A percentile compares a stretch with the other conserved stretches of the same genome.
phyloP scores from a whole-genome alignment of 2,888 invertebrate genomes.

The Melipona bicolor region DNA sequence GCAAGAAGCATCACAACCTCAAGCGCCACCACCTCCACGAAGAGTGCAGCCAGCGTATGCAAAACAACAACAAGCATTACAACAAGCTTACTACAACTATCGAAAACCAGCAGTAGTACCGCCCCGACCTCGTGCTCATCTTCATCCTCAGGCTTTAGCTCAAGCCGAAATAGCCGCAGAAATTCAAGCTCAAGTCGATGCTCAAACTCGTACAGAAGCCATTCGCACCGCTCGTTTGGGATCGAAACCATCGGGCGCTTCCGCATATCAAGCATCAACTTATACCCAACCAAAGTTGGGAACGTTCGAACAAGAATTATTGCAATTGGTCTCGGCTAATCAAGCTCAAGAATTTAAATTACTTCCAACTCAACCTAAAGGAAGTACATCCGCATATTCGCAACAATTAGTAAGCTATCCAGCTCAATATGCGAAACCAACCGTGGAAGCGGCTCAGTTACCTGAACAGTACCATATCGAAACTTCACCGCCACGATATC shows the following conservation, averaged over 20 bases:
- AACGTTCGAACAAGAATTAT: conserved; percentile 80
- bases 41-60: conserved; percentile 77
- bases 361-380: conserved; percentile 68
- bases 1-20: conserved; percentile 66
- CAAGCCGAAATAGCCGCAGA: conserved; percentile 77
- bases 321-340: conserved; percentile 80
- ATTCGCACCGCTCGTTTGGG: conserved; percentile 70
- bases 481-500: conserved; percentile 76
- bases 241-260: conserved; percentile 65
- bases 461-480: conserved; percentile 81
- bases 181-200: conserved; percentile 75
- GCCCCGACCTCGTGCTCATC: conserved; percentile 75
- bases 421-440: conserved; percentile 72
- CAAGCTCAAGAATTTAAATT: conserved; percentile 81
- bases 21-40: conserved; percentile 70
- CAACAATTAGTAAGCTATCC: conserved; percentile 75
- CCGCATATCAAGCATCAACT: conserved; percentile 71
- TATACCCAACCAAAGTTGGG: conserved; percentile 78
- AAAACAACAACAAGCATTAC: conserved; percentile 79
- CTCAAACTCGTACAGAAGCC: conserved; percentile 75
- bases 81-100: conserved; percentile 80
- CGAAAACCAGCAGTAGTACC: conserved; percentile 78
- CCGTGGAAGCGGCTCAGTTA: conserved; percentile 61
- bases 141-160: conserved; percentile 77
- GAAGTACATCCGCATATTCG: conserved; percentile 66